A percentile compares a stretch with the other conserved stretches of the same genome.
Conservation (phyloP, 2,888 invertebrate genomes). For the Ptilodon capucinus region DNA sequence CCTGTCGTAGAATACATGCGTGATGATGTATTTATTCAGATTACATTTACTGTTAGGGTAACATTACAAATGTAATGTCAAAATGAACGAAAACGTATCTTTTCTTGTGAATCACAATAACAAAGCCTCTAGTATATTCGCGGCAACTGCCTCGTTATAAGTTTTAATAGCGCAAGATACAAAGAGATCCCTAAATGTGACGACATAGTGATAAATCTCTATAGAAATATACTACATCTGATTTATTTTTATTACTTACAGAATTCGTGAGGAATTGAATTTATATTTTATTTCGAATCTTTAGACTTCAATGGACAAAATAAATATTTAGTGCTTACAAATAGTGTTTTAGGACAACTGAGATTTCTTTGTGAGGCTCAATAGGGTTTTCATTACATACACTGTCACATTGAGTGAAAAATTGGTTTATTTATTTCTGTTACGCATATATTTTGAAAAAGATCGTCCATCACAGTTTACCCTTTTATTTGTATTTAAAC, state of each 20-base stretch:
- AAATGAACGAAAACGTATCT: conserved; percentile 34
- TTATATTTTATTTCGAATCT: conserved; percentile 7
- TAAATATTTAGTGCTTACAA: background rate
- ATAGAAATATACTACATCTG: conserved; percentile 29
- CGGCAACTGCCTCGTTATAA: conserved; percentile 68
- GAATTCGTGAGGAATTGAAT: conserved; percentile 12
- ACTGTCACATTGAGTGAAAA: background rate
- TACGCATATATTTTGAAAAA: background rate
- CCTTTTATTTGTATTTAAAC: background rate
- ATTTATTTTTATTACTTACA: conserved; percentile 24
- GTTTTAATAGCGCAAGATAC: conserved; percentile 71
- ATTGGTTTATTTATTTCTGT: background rate
- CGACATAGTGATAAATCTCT: conserved; percentile 38
- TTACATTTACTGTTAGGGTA: too few species aligned
- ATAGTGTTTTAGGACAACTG: background rate
- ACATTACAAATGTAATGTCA: conserved; percentile 22
- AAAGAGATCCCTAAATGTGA: conserved; percentile 57
- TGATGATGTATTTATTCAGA: too few species aligned
- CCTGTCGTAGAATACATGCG: too few species aligned
- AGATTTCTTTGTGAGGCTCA: background rate
- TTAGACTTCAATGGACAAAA: background rate
- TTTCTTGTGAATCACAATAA: conserved; percentile 46
- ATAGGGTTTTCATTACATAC: background rate
- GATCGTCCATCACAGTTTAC: background rate
- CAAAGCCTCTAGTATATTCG: conserved; percentile 43